phyloP scores from a whole-genome alignment of 2,113 vertebrate genomes.

The Morphnarchus princeps region DNA sequence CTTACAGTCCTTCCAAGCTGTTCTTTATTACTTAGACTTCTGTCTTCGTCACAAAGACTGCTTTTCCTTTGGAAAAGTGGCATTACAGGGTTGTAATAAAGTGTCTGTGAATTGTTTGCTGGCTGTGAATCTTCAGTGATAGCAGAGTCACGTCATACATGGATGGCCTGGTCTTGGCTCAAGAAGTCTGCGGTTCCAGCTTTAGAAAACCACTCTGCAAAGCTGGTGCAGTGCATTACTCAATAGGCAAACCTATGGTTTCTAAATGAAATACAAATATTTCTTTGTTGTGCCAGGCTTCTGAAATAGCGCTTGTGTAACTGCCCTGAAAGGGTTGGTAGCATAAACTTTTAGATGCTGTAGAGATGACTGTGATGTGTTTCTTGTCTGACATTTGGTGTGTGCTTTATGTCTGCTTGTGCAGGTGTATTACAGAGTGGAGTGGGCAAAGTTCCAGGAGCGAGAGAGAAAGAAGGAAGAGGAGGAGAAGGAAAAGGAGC shows the following conservation, averaged over 20 bases:
- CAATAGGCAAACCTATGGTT: not conserved
- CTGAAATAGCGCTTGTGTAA: not conserved
- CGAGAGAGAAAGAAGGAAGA: slow-evolving; percentile 97
- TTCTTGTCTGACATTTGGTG: not conserved
- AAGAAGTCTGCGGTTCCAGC: not conserved
- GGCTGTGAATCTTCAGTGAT: not conserved
- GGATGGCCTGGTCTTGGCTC: not conserved
- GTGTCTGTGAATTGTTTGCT: not conserved
- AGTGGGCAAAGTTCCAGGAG: slow-evolving; percentile 98
- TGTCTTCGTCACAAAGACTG: not conserved
- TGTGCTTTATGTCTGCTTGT: not conserved
- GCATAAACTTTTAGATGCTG: too few relatives aligned
- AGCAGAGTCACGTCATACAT: fast-evolving
- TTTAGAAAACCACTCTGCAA: not conserved
- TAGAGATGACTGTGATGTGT: not conserved
- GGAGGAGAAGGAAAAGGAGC: slow-evolving; percentile 94
- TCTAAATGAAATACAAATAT: not conserved
- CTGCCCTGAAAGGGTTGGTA: not conserved
- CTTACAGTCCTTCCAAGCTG: not conserved
- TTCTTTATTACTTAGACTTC: not conserved
- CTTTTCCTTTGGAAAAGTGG: not conserved
- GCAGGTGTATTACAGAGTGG: slow-evolving; percentile 94
- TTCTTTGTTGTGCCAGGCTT: not conserved
- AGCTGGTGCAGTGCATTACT: not conserved
- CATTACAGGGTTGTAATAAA: not conserved